phyloP scores from a whole-genome alignment of 2,888 invertebrate genomes.

The Diaprepes abbreviatus region DNA sequence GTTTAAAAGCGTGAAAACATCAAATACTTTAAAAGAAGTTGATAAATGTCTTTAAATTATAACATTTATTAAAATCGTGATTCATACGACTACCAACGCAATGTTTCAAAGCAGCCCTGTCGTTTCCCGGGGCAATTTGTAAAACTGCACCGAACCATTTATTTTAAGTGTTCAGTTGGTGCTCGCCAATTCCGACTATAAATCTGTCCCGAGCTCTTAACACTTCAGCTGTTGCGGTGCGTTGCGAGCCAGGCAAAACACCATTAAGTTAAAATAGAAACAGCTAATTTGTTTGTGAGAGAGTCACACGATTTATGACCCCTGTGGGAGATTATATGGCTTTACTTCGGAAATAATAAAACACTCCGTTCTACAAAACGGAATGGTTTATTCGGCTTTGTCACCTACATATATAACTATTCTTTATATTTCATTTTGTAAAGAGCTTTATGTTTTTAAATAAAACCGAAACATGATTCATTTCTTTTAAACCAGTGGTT shows the following conservation, averaged over 20 bases:
- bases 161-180: constrained; percentile 52
- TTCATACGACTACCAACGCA: constrained; percentile 13
- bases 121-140: constrained; percentile 53
- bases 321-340: constrained; percentile 44
- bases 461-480: too few relatives aligned
- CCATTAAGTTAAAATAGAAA: constrained; percentile 49
- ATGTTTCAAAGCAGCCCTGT: constrained; percentile 2
- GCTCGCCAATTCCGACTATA: constrained; percentile 55
- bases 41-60: neutral
- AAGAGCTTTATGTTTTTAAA: neutral
- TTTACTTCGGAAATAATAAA: constrained; percentile 49
- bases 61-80: constrained; percentile 9
- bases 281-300: constrained; percentile 51
- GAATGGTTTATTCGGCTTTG: constrained; percentile 7
- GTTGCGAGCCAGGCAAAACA: constrained; percentile 47
- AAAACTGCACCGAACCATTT: constrained; percentile 54
- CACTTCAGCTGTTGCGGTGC: constrained; percentile 56
- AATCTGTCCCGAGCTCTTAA: constrained; percentile 57
- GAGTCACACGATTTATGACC: constrained; percentile 44
- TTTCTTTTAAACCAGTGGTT: too few relatives aligned
- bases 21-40: neutral
- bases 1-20: too few relatives aligned
- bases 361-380: constrained; percentile 27
- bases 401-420: constrained; percentile 1
- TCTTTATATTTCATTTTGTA: neutral